Evolutionary conservation across 2,113 vertebrate genomes (phyloP).

Genomic region (Otus sunia): DNA sequence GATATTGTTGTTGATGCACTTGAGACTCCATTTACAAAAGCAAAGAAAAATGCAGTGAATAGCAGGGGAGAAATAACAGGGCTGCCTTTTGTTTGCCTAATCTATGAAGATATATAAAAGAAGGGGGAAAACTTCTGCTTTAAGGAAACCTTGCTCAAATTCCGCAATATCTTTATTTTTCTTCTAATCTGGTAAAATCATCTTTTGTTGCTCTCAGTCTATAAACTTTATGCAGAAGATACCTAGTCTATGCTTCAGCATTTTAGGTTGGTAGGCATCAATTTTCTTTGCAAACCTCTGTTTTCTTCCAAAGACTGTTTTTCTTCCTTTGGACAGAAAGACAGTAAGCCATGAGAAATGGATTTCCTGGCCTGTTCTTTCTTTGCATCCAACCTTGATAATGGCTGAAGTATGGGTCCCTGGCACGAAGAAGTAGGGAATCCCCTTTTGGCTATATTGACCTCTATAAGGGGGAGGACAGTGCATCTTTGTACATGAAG

Average conservation of each 20-base stretch:
- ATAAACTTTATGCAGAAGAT: neutral
- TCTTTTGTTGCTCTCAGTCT: neutral
- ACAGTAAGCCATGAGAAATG: neutral
- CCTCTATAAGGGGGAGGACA: neutral
- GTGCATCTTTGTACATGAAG: fast-evolving
- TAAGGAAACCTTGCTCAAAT: neutral
- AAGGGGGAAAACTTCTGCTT: neutral
- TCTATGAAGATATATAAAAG: neutral
- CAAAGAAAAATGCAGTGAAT: conserved; percentile 49
- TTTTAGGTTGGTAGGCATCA: neutral
- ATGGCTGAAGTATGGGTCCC: neutral
- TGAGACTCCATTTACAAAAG: conserved; percentile 51
- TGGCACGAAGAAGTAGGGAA: neutral
- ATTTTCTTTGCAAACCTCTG: neutral
- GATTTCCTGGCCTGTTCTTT: neutral
- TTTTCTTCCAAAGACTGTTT: neutral
- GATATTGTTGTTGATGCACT: conserved; percentile 43
- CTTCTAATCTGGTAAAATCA: neutral
- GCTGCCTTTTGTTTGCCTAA: neutral
- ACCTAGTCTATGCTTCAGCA: neutral
- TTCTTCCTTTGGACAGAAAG: neutral
- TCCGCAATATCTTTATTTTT: neutral
- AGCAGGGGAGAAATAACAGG: neutral
- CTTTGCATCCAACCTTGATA: neutral
- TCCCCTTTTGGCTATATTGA: neutral